These are phyloP conservation scores for Xenopus laevis DNA, from an alignment of 2,113 vertebrate species.

Conservation along the genomic window DNA sequence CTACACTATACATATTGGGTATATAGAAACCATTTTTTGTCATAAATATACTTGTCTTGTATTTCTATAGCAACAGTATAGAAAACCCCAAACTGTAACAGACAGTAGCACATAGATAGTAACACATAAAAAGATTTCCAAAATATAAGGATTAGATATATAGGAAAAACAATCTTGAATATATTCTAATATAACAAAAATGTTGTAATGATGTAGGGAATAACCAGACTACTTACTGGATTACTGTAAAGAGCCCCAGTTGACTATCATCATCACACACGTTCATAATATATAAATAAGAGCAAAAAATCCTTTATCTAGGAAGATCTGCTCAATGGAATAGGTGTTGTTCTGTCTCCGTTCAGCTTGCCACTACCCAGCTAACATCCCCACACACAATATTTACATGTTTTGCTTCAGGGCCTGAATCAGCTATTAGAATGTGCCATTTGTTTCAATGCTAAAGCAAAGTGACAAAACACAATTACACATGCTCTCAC, in stretches of 20 bases:
- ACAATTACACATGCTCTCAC: slow-evolving; percentile 7
- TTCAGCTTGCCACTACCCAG: slow-evolving; percentile 5
- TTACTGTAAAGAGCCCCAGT: slow-evolving; percentile 29
- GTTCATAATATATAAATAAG: slow-evolving; percentile 26
- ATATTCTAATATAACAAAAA: no score
- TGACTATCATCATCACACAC: slow-evolving; percentile 34
- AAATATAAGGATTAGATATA: no score
- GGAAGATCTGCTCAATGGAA: slow-evolving; percentile 7
- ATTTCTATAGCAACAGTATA: no score
- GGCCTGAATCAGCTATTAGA: slow-evolving; percentile 13
- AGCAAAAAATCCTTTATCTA: slow-evolving; percentile 15
- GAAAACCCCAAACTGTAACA: no score
- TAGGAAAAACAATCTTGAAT: no score
- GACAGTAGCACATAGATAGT: no score
- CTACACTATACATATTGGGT: no score
- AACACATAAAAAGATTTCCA: no score
- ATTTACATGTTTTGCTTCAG: slow-evolving; percentile 23
- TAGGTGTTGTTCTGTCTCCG: slow-evolving; percentile 12
- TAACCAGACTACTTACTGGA: slow-evolving; percentile 32
- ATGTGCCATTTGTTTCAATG: slow-evolving; percentile 2
- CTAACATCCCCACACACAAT: slow-evolving; percentile 21
- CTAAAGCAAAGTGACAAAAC: slow-evolving; percentile 16
- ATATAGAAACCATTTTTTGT: no score
- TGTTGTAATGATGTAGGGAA: no score
- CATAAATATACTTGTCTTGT: no score